Evolutionary conservation across 2,888 invertebrate species (phyloP).

Genomic region (Erebia palarica): DNA sequence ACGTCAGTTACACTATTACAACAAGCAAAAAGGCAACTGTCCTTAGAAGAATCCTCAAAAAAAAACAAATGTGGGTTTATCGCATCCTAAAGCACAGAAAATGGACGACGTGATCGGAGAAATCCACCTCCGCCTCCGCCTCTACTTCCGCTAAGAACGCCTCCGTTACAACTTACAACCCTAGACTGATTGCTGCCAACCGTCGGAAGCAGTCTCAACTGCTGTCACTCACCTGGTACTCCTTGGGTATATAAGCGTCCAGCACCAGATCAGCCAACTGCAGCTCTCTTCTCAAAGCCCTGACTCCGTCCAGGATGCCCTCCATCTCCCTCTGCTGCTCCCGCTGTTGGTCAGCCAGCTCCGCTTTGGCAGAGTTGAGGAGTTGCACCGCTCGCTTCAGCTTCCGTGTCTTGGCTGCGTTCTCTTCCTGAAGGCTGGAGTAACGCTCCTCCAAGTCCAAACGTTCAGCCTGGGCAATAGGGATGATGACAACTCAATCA

Average conservation of each 20-base stretch:
- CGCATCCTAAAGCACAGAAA: no score
- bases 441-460: constrained; percentile 97
- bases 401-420: constrained; percentile 95
- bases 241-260: constrained; percentile 95
- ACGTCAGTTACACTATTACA: no score
- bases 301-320: constrained; percentile 95
- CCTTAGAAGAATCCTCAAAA: no score
- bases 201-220: no score
- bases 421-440: constrained; percentile 96
- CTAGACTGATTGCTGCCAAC: no score
- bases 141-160: no score
- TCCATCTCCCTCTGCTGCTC: constrained; percentile 99
- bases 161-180: no score
- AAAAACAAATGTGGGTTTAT: no score
- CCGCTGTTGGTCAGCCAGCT: constrained; percentile 92
- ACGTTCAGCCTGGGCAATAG: constrained; percentile 86
- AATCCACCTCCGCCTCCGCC: no score
- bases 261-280: constrained; percentile 95
- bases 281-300: constrained; percentile 94
- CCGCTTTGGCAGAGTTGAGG: constrained; percentile 92
- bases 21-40: no score
- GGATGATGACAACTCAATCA: no score
- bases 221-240: constrained; percentile 82
- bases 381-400: constrained; percentile 94
- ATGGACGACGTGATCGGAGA: no score